Base-by-base conservation (phyloP, 2,797 vertebrate species). In the Botia almorhae region DNA sequence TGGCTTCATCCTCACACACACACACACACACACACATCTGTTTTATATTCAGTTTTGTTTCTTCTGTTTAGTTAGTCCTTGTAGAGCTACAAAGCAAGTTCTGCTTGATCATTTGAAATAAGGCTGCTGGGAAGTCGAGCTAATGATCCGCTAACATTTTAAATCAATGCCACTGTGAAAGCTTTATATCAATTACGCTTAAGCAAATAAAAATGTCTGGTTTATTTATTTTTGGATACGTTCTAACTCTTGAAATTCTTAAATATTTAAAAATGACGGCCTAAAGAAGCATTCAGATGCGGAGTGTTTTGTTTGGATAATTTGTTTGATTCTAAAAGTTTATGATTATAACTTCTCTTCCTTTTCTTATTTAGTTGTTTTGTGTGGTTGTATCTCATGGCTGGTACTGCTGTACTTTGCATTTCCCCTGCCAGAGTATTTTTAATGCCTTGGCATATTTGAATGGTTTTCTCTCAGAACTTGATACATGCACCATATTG, bases 1-100 rank as follows among this genome's bases (percentile, higher is more conserved):
- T 55, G 56, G 77, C 50, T 48, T 58, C 6, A 56, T 65, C 17
- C 33, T 69, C 8, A 48, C 51, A 19, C 5, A 68, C 74, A 70
- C 48, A 67, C 74, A 70, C 48, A 67, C 53, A 39, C 63, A 33
- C 69, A 58, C 70, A 51, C 19, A 8, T 55, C 60, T 29, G 6
- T 33, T 63, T 63, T 29, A 33, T 43, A 61, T 74, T 48, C 55
- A 21, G 33, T 26, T 17, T 14, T 0, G 70, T 60, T 46, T 73
- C 36, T 73, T 56, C 55, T 19, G 21, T 73, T 73, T 72, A 23
- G 36, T 73, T 58, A 7, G 13, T 58, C 19, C 43, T 46, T 36
- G 21, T 6, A 26, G 23, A 63, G 36, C 55, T 58, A 17, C 14
- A 60, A 23, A 58, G 11, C 43, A 61, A 48, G 14, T 60, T 48